Conservation (phyloP, 2,113 vertebrate genomes). For the Ptilonorhynchus violaceus region DNA sequence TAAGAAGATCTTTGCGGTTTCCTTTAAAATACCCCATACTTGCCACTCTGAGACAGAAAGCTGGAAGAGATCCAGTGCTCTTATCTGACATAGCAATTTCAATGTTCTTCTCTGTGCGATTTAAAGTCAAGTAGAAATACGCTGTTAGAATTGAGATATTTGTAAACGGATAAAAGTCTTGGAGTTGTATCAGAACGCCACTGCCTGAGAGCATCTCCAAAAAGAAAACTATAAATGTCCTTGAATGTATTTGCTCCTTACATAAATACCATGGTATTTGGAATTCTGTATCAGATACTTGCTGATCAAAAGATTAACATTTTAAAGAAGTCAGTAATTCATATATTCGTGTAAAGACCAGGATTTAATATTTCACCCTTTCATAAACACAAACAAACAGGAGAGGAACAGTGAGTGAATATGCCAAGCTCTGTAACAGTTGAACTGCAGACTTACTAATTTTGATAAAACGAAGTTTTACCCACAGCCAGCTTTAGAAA, state of each 20-base stretch:
- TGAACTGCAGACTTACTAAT: neutral
- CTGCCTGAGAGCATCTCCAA: neutral
- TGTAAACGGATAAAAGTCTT: neutral
- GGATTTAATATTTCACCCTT: neutral
- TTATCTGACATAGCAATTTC: conserved; percentile 27
- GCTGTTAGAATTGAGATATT: neutral
- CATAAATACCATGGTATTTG: neutral
- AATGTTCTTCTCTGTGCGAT: neutral
- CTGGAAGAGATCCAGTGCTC: neutral
- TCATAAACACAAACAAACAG: neutral
- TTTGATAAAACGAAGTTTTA: neutral
- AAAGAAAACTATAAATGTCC: neutral
- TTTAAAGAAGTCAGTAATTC: neutral
- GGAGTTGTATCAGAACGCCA: neutral
- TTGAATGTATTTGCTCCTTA: neutral
- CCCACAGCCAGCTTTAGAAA: neutral
- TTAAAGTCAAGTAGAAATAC: neutral
- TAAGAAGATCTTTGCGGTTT: neutral
- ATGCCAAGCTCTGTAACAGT: neutral
- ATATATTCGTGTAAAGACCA: neutral
- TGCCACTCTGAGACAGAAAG: neutral
- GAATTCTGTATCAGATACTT: neutral
- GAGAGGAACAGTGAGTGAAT: neutral
- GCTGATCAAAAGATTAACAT: neutral
- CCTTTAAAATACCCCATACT: neutral